Conservation (phyloP, 2,888 invertebrate genomes). For the Zootermopsis nevadensis region DNA sequence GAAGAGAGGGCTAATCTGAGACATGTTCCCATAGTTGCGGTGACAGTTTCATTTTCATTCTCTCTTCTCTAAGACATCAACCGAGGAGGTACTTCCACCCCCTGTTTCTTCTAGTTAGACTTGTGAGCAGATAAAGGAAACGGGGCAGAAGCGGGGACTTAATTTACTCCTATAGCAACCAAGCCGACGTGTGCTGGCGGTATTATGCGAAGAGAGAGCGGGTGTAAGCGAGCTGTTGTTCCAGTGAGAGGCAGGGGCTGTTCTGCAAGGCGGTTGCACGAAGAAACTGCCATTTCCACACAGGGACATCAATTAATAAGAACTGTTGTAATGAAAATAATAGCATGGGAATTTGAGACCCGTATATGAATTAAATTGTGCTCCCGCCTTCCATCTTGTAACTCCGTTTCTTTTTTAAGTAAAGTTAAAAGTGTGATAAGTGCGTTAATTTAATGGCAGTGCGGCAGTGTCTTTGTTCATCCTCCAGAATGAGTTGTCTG, state of each 20-base stretch:
- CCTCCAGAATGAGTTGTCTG: background rate
- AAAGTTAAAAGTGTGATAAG: background rate
- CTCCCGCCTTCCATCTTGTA: background rate
- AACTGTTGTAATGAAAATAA: background rate
- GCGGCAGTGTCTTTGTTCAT: background rate
- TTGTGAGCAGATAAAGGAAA: conserved; percentile 12
- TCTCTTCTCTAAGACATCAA: background rate
- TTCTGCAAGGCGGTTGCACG: background rate
- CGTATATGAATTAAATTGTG: too few species aligned
- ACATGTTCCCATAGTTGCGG: background rate
- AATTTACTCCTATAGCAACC: conserved; percentile 1
- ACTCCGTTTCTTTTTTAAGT: background rate
- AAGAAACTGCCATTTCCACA: background rate
- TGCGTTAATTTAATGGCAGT: background rate
- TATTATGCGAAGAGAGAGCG: background rate
- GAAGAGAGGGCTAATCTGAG: conserved; percentile 6
- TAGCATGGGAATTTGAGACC: background rate
- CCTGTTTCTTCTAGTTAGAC: conserved; percentile 8
- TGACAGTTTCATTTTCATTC: conserved; percentile 14
- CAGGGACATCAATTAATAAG: background rate
- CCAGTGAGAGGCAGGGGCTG: background rate
- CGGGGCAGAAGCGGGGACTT: background rate
- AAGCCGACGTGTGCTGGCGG: background rate
- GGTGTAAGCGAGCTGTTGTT: too few species aligned
- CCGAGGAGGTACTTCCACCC: background rate